A percentile compares a stretch with the other conserved stretches of the same genome.
phyloP scores from a whole-genome alignment of 1,140 invertebrate species.

The Heliconius nattereri region DNA sequence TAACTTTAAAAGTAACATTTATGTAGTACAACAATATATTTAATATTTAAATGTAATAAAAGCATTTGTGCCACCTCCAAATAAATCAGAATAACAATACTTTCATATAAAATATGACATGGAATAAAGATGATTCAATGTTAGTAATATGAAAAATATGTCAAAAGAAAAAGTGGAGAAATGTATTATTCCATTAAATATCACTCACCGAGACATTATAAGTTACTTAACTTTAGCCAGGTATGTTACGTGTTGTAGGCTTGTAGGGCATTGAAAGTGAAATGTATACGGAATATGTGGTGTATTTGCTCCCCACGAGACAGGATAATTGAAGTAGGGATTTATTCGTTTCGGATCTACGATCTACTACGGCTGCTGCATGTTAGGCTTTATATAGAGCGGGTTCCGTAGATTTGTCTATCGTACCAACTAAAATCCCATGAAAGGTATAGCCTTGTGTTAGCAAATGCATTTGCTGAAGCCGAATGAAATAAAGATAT shows the following conservation, averaged over 20 bases:
- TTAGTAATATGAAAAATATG: conserved; percentile 14
- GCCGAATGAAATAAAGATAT: background rate
- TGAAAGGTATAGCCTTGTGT: conserved; percentile 2
- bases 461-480: background rate
- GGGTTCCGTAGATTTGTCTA: conserved; percentile 48
- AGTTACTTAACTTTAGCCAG: conserved; percentile 56
- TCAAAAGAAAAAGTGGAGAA: conserved; percentile 19
- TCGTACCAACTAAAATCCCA: conserved; percentile 32
- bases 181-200: conserved; percentile 23
- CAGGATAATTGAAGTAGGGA: conserved; percentile 76
- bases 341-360: conserved; percentile 73
- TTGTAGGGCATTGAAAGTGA: conserved; percentile 62
- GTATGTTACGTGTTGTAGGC: conserved; percentile 49
- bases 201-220: conserved; percentile 40
- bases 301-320: conserved; percentile 70
- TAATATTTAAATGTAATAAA: background rate
- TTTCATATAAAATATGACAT: background rate
- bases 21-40: background rate
- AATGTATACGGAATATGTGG: conserved; percentile 67
- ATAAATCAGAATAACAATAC: background rate
- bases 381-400: conserved; percentile 46
- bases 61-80: background rate
- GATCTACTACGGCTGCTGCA: conserved; percentile 48
- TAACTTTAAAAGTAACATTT: background rate
- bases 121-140: conserved; percentile 10